A percentile compares a stretch with the other conserved stretches of the same genome.
Conservation (phyloP, 37 sponge, comb jelly and placozoan genomes). For the Haliclona indistincta region DNA sequence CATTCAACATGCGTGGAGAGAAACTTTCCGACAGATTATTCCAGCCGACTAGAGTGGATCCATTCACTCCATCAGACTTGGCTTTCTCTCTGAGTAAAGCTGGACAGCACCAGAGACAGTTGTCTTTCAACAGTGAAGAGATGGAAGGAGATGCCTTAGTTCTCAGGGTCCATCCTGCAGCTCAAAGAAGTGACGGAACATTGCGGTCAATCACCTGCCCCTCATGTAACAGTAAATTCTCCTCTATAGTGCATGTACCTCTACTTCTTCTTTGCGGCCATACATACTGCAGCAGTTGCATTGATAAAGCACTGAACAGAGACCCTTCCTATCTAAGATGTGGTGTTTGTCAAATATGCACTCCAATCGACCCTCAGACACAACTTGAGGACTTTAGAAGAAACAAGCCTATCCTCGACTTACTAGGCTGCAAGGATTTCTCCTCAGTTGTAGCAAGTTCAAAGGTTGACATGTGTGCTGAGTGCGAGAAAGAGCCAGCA, state of each 20-base stretch:
- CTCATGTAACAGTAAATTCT: neutral
- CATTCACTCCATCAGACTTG: conserved; percentile 4
- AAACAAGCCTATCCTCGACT: conserved; percentile 69
- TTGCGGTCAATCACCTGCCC: neutral
- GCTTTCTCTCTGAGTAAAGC: neutral
- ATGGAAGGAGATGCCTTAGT: neutral
- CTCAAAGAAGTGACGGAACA: neutral
- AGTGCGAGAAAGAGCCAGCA: conserved; percentile 58
- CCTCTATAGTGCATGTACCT: conserved; percentile 38
- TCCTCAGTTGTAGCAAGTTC: conserved; percentile 8
- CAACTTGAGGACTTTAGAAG: conserved; percentile 23
- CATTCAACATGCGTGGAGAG: no score
- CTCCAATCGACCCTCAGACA: conserved; percentile 56
- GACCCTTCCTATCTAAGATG: conserved; percentile 57
- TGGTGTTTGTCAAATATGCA: conserved; percentile 53
- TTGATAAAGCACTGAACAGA: conserved; percentile 44
- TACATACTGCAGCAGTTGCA: conserved; percentile 69
- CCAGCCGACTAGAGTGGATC: neutral
- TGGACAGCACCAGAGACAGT: neutral
- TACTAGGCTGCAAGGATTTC: conserved; percentile 56
- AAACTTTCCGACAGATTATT: no score
- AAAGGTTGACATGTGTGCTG: conserved; percentile 75
- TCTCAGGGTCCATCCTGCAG: neutral
- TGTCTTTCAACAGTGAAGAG: no score
- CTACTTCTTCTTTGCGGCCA: conserved; percentile 77